phyloP scores from a whole-genome alignment of 2,113 vertebrate species.

The Panthera uncia region DNA sequence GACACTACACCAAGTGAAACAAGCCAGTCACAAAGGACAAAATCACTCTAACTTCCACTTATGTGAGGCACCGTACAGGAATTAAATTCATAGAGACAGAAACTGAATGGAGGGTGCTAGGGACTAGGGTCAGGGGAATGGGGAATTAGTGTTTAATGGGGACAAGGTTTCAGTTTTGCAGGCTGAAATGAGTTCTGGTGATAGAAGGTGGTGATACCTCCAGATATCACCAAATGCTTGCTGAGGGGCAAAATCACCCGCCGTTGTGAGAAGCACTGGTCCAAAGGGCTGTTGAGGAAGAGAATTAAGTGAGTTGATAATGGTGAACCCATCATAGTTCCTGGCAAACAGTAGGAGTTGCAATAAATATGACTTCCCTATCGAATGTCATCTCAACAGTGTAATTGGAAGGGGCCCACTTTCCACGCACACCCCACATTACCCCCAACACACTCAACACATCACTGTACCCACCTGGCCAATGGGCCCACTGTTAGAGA shows the following conservation, averaged over 20 bases:
- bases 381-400: neutral
- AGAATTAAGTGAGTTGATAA: neutral
- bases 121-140: no score
- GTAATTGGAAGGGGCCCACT: neutral
- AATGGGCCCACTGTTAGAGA: rapidly evolving
- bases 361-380: neutral
- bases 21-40: neutral
- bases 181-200: neutral
- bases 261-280: neutral
- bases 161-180: neutral
- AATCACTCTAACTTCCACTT: no score
- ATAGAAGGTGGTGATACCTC: neutral
- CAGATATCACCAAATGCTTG: neutral
- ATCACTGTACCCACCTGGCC: neutral
- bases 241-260: neutral
- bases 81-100: no score
- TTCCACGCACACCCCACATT: no score
- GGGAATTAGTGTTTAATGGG: no score
- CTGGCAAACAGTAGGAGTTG: neutral
- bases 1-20: no score
- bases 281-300: neutral
- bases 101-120: no score
- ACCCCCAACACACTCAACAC: rapidly evolving
- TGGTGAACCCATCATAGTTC: no score
- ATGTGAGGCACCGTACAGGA: neutral